Evolutionary conservation across 2,113 vertebrate genomes (phyloP).

Genomic region (Chloroceryle aenea): DNA sequence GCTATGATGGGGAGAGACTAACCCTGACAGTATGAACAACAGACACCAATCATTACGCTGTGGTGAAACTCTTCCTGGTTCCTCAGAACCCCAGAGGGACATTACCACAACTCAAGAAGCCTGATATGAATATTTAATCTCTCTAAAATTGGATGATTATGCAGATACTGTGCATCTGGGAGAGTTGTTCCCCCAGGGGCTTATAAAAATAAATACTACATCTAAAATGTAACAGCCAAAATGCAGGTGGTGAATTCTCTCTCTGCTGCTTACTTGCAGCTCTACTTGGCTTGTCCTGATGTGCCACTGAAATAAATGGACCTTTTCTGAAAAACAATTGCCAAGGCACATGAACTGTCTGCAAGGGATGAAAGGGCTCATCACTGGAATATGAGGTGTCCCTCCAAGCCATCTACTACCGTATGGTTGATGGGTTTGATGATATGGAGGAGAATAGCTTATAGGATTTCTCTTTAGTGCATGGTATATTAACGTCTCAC

Average conservation of each 20-base stretch:
- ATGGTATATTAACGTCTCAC: slow-evolving; percentile 2
- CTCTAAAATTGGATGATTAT: slow-evolving; percentile 72
- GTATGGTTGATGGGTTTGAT: slow-evolving; percentile 24
- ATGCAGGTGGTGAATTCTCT: slow-evolving; percentile 47
- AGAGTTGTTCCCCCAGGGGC: slow-evolving; percentile 35
- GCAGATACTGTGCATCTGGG: slow-evolving; percentile 62
- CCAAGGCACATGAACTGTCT: background rate
- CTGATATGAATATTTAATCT: slow-evolving; percentile 70
- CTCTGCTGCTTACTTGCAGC: background rate
- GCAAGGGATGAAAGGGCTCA: background rate
- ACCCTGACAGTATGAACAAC: background rate
- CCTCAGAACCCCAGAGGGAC: slow-evolving; percentile 36
- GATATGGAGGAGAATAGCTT: slow-evolving; percentile 6
- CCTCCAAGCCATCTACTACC: background rate
- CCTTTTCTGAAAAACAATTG: background rate
- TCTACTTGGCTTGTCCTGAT: background rate
- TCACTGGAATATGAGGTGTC: background rate
- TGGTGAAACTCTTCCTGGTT: slow-evolving; percentile 13
- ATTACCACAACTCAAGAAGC: slow-evolving; percentile 49
- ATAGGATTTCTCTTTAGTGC: slow-evolving; percentile 38
- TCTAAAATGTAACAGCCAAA: slow-evolving; percentile 35
- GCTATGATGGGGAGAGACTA: background rate
- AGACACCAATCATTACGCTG: background rate
- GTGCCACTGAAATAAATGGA: background rate
- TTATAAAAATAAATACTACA: slow-evolving; percentile 71